Percentiles rank a stretch among this genome's conserved stretches.
phyloP scores from a whole-genome alignment of 2,113 vertebrate species.

The Colius striatus region DNA sequence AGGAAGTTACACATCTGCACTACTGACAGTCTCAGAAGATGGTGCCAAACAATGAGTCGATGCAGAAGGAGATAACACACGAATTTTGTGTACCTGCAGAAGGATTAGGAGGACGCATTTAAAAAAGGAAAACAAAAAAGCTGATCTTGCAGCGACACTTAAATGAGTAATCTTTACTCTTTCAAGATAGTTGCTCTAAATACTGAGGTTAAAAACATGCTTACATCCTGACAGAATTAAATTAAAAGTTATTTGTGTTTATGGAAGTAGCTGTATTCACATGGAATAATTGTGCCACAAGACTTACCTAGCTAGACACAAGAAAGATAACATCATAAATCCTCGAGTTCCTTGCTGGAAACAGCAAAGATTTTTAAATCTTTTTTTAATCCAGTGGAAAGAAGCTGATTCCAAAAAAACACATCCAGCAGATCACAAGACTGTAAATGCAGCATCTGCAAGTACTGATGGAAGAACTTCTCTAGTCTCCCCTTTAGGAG shows the following conservation, averaged over 20 bases:
- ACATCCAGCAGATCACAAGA: slow-evolving; percentile 96
- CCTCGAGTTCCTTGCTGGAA: neutral
- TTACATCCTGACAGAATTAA: neutral
- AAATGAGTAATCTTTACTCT: neutral
- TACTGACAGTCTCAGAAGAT: neutral
- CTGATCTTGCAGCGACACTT: neutral
- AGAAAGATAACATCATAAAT: neutral
- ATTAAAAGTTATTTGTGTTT: neutral
- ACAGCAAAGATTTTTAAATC: neutral
- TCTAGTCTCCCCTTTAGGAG: no score
- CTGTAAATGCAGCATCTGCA: slow-evolving; percentile 95
- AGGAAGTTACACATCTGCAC: neutral
- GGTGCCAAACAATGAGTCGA: rapidly evolving
- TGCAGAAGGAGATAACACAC: neutral
- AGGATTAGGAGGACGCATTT: neutral
- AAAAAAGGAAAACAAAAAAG: neutral
- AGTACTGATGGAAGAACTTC: slow-evolving; percentile 87
- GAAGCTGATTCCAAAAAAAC: slow-evolving; percentile 97
- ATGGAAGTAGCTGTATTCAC: neutral
- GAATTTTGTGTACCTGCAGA: neutral
- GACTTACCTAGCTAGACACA: neutral
- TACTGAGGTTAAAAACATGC: neutral
- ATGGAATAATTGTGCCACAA: neutral
- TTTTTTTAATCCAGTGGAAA: slow-evolving; percentile 97
- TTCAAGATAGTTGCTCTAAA: neutral